Evolutionary conservation across 2,113 vertebrate species (phyloP).

Genomic region (Panurus biarmicus): DNA sequence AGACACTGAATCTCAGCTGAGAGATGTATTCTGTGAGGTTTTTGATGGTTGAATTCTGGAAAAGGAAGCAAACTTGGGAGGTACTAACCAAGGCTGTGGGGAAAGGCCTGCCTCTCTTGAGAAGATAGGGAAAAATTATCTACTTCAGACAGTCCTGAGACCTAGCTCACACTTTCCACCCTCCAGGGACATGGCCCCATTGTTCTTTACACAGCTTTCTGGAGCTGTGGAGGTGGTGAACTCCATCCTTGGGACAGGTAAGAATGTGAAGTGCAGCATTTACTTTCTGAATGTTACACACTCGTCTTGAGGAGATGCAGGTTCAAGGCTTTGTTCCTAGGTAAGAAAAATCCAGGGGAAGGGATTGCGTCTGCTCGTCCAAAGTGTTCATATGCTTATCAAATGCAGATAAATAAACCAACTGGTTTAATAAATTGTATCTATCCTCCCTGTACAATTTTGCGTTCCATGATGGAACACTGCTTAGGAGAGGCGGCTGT

Average conservation of each 20-base stretch:
- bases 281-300: fast-evolving
- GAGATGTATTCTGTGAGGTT: neutral
- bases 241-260: neutral
- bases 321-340: neutral
- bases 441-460: neutral
- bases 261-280: neutral
- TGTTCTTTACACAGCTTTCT: neutral
- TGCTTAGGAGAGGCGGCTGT: fast-evolving
- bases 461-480: fast-evolving
- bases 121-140: neutral
- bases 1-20: neutral
- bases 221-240: neutral
- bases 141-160: neutral
- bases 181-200: too few species aligned
- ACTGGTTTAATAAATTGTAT: neutral
- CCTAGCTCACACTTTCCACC: neutral
- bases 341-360: neutral
- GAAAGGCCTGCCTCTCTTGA: neutral
- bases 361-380: neutral
- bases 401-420: neutral
- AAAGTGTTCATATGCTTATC: fast-evolving
- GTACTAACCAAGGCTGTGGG: neutral
- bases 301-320: fast-evolving
- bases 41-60: neutral
- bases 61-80: neutral